Evolutionary conservation across 1,140 invertebrate species (phyloP).

Genomic region (Calephelis nemesis): DNA sequence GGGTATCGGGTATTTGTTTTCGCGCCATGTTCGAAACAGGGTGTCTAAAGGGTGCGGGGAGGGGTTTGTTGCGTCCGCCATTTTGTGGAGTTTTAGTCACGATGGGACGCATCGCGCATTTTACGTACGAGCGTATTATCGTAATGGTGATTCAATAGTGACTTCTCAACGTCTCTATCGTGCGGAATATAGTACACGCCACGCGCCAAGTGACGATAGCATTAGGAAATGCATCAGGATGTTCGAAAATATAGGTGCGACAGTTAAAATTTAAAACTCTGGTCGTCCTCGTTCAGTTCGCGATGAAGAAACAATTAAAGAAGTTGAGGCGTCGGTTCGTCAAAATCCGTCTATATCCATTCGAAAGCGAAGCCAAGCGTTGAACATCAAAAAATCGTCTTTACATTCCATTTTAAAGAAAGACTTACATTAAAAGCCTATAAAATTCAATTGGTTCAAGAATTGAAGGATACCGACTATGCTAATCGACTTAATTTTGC

Average conservation of each 20-base stretch:
- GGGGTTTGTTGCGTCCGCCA: too few species aligned
- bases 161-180: background rate
- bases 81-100: too few species aligned
- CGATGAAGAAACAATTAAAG: conserved; percentile 18
- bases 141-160: too few species aligned
- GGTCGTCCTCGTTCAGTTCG: conserved; percentile 25
- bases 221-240: conserved; percentile 21
- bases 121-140: too few species aligned
- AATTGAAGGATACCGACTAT: too few species aligned
- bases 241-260: conserved; percentile 25
- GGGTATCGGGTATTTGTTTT: too few species aligned
- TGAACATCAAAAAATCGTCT: background rate
- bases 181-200: too few species aligned
- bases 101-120: too few species aligned
- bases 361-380: background rate
- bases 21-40: too few species aligned
- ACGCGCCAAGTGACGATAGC: conserved; percentile 26
- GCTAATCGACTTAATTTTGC: background rate
- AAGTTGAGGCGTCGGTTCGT: conserved; percentile 4
- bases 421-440: background rate
- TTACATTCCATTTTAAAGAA: background rate
- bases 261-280: conserved; percentile 22
- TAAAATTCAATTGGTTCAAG: too few species aligned
- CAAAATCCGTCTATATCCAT: background rate
- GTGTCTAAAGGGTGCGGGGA: too few species aligned